These are phyloP conservation scores for Lepidurus couesii DNA, from an alignment of 1,140 invertebrate genomes.

Conservation along the genomic window DNA sequence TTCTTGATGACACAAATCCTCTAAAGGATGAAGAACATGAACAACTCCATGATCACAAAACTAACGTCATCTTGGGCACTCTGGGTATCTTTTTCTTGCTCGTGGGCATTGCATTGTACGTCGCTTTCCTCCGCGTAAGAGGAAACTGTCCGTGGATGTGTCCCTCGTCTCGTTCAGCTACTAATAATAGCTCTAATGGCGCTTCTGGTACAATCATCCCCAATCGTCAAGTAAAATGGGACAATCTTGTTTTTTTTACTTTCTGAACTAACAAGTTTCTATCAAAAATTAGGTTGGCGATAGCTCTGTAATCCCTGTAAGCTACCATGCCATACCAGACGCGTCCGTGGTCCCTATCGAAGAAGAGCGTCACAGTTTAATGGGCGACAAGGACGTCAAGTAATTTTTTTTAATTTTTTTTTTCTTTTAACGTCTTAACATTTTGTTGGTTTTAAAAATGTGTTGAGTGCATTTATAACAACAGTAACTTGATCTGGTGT, in stretches of 20 bases:
- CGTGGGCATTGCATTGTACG: slow-evolving; percentile 29
- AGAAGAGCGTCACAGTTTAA: slow-evolving; percentile 32
- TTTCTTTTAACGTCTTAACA: background rate
- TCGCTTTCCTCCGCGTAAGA: slow-evolving; percentile 29
- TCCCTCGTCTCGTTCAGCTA: background rate
- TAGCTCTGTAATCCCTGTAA: background rate
- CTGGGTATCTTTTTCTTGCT: slow-evolving; percentile 29
- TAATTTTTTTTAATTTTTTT: background rate
- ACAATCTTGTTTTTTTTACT: background rate
- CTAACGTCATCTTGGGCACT: slow-evolving; percentile 32
- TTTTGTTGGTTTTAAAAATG: background rate
- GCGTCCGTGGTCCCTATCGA: slow-evolving; percentile 28
- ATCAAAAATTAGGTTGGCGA: background rate
- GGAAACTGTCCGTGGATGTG: slow-evolving; percentile 28
- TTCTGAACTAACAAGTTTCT: background rate
- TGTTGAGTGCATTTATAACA: background rate
- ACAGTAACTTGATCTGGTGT: slow-evolving; percentile 12
- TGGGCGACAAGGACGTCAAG: slow-evolving; percentile 28
- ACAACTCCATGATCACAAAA: slow-evolving; percentile 28
- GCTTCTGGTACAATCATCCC: background rate
- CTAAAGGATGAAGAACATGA: slow-evolving; percentile 9
- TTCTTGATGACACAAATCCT: background rate
- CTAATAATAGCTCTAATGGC: slow-evolving; percentile 3
- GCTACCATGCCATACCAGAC: slow-evolving; percentile 12
- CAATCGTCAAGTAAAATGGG: background rate